Evolutionary conservation across 2,113 vertebrate species (phyloP).

Genomic region (Balaenoptera acutorostrata): DNA sequence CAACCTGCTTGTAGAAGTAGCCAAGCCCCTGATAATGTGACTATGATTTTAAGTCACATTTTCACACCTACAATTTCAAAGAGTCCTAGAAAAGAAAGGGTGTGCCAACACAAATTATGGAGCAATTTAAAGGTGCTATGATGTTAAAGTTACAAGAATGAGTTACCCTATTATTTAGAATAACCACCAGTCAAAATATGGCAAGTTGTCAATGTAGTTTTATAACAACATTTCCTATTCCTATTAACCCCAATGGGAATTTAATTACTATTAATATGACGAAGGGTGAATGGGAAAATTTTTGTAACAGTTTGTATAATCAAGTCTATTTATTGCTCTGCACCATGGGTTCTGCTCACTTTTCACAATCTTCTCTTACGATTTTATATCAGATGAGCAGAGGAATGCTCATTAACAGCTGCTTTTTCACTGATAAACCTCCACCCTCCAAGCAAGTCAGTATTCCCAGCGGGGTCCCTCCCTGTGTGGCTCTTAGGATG

Average conservation of each 20-base stretch:
- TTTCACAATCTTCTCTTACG: not conserved
- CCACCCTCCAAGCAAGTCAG: rapidly evolving
- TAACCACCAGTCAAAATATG: not conserved
- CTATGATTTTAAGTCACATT: not conserved
- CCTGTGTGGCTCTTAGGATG: rapidly evolving
- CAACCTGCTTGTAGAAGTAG: no score
- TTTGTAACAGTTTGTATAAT: not conserved
- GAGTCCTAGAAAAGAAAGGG: not conserved
- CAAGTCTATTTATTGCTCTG: not conserved
- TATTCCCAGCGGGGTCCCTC: rapidly evolving
- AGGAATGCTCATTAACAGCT: not conserved
- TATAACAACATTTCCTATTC: not conserved
- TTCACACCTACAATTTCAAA: not conserved
- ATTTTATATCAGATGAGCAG: not conserved
- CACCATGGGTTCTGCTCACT: not conserved
- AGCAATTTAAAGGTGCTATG: not conserved
- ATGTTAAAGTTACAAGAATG: not conserved
- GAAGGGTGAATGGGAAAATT: not conserved
- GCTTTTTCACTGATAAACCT: not conserved
- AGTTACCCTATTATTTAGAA: not conserved
- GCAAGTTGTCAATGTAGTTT: not conserved
- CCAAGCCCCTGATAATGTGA: not conserved
- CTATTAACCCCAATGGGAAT: not conserved
- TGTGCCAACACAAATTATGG: not conserved
- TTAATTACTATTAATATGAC: not conserved